Evolutionary conservation across 1,140 invertebrate species (phyloP).

Genomic region (Sinonovacula constricta): DNA sequence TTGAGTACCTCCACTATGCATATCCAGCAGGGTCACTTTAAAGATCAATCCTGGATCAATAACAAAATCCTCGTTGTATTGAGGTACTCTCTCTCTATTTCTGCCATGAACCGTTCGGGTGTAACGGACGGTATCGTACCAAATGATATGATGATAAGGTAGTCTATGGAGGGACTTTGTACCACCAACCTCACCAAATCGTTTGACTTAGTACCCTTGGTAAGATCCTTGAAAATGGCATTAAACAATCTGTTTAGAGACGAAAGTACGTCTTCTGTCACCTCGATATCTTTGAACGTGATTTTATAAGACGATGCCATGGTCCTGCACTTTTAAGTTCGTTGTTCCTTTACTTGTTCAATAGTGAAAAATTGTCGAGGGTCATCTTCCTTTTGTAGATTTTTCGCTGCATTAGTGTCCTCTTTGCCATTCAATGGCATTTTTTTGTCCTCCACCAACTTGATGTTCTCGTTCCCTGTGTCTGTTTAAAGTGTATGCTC

Average conservation of each 20-base stretch:
- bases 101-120: background rate
- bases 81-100: background rate
- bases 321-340: background rate
- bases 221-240: conserved; percentile 1
- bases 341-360: conserved; percentile 1
- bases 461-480: conserved; percentile 1
- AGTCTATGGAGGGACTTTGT: conserved; percentile 5
- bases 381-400: conserved; percentile 3
- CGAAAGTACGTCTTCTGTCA: background rate
- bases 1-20: background rate
- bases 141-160: background rate
- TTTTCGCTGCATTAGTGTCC: background rate
- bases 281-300: conserved; percentile 4
- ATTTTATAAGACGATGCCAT: background rate
- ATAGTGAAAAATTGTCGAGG: conserved; percentile 9
- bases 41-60: conserved; percentile 8
- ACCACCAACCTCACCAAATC: background rate
- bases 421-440: background rate
- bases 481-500: conserved; percentile 1
- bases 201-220: background rate
- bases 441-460: conserved; percentile 1
- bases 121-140: background rate
- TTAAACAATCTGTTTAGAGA: background rate
- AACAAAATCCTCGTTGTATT: conserved; percentile 47
- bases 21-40: conserved; percentile 4